Evolutionary conservation across 2,113 vertebrate species (phyloP).

Genomic region (Alouatta palliata): DNA sequence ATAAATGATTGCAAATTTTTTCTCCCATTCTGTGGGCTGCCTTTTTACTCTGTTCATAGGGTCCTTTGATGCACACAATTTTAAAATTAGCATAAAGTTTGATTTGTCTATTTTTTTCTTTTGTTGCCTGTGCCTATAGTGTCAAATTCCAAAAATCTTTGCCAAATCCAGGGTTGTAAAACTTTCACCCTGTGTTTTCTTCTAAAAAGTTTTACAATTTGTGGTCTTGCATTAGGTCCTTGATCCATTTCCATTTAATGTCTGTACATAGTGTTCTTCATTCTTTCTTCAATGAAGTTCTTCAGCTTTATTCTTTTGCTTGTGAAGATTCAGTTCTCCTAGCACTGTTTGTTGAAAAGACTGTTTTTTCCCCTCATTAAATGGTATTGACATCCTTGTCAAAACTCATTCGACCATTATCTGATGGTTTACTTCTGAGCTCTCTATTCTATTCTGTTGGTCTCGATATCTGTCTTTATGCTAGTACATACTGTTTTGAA

Average conservation of each 20-base stretch:
- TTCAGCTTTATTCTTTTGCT: not conserved
- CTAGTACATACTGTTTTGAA: not conserved
- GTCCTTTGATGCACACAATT: not conserved
- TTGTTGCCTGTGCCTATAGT: not conserved
- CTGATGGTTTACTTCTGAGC: not conserved
- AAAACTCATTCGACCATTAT: not conserved
- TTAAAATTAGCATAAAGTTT: not conserved
- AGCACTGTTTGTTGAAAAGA: not conserved
- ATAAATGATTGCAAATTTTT: not conserved
- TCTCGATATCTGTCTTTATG: not conserved
- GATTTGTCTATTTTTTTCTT: not conserved
- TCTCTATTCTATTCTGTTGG: not conserved
- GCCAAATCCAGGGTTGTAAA: not conserved
- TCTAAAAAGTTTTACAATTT: not conserved
- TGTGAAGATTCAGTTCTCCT: not conserved
- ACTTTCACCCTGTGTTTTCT: not conserved
- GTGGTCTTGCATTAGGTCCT: not conserved
- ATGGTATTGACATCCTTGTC: not conserved
- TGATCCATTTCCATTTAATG: not conserved
- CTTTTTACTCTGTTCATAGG: not conserved
- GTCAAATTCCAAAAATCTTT: not conserved
- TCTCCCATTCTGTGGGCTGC: not conserved
- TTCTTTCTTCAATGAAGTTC: no score
- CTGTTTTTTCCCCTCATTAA: not conserved
- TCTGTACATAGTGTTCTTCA: not conserved